These are phyloP conservation scores for Orthosia cruda DNA, from an alignment of 2,888 invertebrate genomes.

Conservation along the genomic window DNA sequence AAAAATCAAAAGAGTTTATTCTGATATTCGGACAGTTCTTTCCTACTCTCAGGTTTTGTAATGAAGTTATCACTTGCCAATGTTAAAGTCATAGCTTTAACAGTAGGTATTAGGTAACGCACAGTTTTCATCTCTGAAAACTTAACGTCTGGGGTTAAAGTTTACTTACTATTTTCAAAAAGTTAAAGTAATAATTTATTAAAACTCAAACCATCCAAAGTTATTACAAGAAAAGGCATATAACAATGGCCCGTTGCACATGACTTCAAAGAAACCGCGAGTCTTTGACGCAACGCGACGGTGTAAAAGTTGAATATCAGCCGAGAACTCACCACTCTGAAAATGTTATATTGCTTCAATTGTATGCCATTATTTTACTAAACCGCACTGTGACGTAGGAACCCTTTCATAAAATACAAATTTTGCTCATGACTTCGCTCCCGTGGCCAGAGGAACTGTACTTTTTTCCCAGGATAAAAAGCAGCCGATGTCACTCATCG, in stretches of 20 bases:
- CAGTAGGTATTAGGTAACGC: neutral
- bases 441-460: neutral
- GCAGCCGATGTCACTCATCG: neutral
- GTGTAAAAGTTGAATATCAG: conserved; percentile 65
- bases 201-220: conserved; percentile 16
- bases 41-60: neutral
- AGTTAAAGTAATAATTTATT: conserved; percentile 21
- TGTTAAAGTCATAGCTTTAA: neutral
- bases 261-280: conserved; percentile 78
- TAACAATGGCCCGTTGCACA: conserved; percentile 66
- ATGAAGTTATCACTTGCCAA: too few relatives aligned
- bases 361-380: conserved; percentile 64
- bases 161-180: neutral
- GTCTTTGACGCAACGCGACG: conserved; percentile 71
- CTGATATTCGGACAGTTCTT: neutral
- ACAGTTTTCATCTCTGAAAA: neutral
- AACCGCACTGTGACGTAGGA: conserved; percentile 47
- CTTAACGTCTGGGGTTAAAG: too few relatives aligned
- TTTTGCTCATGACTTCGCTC: neutral
- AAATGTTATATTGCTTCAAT: conserved; percentile 64
- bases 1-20: neutral
- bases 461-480: neutral
- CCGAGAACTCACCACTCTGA: conserved; percentile 51
- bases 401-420: conserved; percentile 26
- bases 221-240: conserved; percentile 28